Evolutionary conservation across 2,797 vertebrate genomes (phyloP), one percentile per base, ranked within the genome.

Genomic region (Lagodon rhomboides): DNA sequence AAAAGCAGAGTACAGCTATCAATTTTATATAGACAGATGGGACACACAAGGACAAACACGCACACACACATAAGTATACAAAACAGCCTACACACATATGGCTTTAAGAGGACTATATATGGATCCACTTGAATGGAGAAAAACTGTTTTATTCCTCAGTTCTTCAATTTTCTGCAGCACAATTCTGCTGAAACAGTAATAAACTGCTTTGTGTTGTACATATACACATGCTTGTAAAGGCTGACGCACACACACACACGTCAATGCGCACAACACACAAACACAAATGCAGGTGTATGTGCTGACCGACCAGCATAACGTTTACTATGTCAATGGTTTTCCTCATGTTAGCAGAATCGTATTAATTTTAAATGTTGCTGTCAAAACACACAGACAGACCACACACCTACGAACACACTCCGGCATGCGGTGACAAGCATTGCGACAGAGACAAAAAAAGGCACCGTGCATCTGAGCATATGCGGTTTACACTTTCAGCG

Each of bases 101-200:
- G 59, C 18, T 73, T 68, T 60, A 68, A 58, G 60, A 69, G 64
- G 49, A 72, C 54, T 47, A 30, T 69, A 41, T 84, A 56, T 77
- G 66, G 75, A 72, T 77, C 59, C 41, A 72, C 59, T 68, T 61
- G 59, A 78, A 68, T 77, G 25, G 50, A 65, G 63, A 77, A 70
- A 85, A 65, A 66, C 0, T 0, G 20, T 44, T 78, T 67, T 63
- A 23, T 65, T 77, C 53, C 73, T 66, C 20, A n/a, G 47, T 76
- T 83, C 82, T 82, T 85, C 68, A 68, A 56, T 83, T 85, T 81
- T 76, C 68, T 80, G 51, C 72, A 16, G 50, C 41, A 64, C 58
- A 75, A 22, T 74, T 87, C 55, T 87, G 60, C 67, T 74, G 72
- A 78, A 80, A 79, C 30, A 12, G 75, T 78, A 46, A 75, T 78